Evolutionary conservation across 37 sponge, comb jelly and placozoan species (phyloP).

Genomic region (Cladorhizidae sp.): DNA sequence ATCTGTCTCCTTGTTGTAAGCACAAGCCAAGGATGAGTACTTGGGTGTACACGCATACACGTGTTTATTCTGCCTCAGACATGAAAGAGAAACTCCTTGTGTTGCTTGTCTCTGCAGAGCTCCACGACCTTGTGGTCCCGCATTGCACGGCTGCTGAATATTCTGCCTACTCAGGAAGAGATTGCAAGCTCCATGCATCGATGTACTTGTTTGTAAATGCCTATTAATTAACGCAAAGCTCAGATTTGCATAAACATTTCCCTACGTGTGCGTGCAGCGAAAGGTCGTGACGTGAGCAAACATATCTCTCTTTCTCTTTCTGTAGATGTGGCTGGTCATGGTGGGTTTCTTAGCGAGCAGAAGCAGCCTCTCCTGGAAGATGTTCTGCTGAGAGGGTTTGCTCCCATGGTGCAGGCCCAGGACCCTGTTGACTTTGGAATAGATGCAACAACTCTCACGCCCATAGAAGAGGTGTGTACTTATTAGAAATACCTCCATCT

Average conservation of each 20-base stretch:
- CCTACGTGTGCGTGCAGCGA: too few species aligned
- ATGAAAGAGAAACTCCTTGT: too few species aligned
- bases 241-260: too few species aligned
- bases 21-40: too few species aligned
- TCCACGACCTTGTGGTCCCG: slow-evolving; percentile 79
- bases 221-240: too few species aligned
- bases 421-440: neutral
- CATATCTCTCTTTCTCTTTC: too few species aligned
- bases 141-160: slow-evolving; percentile 81
- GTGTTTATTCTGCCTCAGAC: too few species aligned
- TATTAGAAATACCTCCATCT: neutral
- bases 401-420: slow-evolving; percentile 63
- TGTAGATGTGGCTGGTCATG: slow-evolving; percentile 1
- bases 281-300: too few species aligned
- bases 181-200: neutral
- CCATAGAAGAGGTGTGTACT: neutral
- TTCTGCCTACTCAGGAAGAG: slow-evolving; percentile 64
- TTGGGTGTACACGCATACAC: too few species aligned
- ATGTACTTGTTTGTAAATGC: neutral
- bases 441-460: neutral
- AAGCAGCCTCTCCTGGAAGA: slow-evolving; percentile 60
- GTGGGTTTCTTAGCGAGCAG: neutral
- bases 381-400: slow-evolving; percentile 59
- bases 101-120: slow-evolving; percentile 56
- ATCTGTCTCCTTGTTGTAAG: too few species aligned